These are phyloP conservation scores for Saccopteryx bilineata DNA, from an alignment of 2,113 vertebrate species.

Conservation along the genomic window DNA sequence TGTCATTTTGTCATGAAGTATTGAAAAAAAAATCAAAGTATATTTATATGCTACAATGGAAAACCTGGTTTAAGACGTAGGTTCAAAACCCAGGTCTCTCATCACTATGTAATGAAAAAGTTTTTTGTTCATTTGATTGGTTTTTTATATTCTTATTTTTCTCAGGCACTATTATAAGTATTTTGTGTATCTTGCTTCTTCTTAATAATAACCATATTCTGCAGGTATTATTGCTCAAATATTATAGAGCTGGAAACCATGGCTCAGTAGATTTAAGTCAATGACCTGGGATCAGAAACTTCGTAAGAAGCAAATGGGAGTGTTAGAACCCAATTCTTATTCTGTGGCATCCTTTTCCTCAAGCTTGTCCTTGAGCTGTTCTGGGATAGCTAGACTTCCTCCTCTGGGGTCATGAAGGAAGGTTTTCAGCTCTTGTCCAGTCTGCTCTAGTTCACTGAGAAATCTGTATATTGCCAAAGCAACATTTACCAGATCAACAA, in stretches of 20 bases:
- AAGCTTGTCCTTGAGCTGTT: background rate
- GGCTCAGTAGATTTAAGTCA: background rate
- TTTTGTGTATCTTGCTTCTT: background rate
- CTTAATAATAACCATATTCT: fast-evolving
- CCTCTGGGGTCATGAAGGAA: background rate
- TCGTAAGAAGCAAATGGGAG: background rate
- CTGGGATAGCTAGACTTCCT: background rate
- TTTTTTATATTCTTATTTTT: background rate
- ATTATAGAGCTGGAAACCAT: background rate
- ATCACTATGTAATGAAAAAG: background rate
- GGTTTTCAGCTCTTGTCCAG: background rate
- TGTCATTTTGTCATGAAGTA: background rate
- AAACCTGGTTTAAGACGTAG: background rate
- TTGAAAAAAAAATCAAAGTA: background rate
- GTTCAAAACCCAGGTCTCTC: background rate
- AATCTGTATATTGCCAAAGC: background rate
- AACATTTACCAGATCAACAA: background rate
- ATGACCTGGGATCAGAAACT: background rate
- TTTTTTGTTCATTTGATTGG: background rate
- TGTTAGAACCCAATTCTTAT: background rate
- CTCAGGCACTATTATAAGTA: background rate
- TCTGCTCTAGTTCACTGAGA: background rate
- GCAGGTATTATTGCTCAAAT: background rate
- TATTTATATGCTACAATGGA: background rate
- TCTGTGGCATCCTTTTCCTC: background rate